Evolutionary conservation across 1,140 invertebrate species (phyloP).

Genomic region (Trichomalopsis sarcophagae): DNA sequence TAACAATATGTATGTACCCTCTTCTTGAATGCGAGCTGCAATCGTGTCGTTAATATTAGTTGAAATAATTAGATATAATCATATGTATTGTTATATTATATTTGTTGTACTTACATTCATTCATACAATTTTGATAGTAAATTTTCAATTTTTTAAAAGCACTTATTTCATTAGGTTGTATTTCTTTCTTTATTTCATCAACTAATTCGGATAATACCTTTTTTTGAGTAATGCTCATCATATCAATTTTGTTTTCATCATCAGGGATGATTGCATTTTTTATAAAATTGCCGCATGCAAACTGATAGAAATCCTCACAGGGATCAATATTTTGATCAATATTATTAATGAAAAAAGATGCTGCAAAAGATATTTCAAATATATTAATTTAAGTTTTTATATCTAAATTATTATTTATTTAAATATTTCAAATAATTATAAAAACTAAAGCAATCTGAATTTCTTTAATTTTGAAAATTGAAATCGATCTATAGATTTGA

Average conservation of each 20-base stretch:
- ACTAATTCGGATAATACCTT: constrained; percentile 87
- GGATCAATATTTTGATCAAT: constrained; percentile 74
- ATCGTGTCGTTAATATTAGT: constrained; percentile 57
- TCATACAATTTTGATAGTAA: constrained; percentile 14
- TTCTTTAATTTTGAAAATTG: too few species aligned
- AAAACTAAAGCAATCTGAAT: too few species aligned
- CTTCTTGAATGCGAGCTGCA: constrained; percentile 82
- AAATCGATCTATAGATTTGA: neutral
- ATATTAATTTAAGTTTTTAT: neutral
- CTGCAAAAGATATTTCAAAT: neutral
- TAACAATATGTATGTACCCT: constrained; percentile 82
- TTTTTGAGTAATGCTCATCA: constrained; percentile 86
- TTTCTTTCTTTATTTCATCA: constrained; percentile 82
- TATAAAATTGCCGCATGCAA: constrained; percentile 76
- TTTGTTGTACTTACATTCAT: constrained; percentile 59
- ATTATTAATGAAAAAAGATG: constrained; percentile 55
- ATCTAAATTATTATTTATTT: too few species aligned
- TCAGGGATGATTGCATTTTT: constrained; percentile 75
- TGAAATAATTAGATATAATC: constrained; percentile 47
- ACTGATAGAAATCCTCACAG: constrained; percentile 89
- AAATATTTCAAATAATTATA: too few species aligned
- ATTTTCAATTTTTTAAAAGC: constrained; percentile 27
- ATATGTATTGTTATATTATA: constrained; percentile 68
- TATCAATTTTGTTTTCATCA: constrained; percentile 84
- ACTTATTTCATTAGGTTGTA: constrained; percentile 56